Conservation (phyloP, 2,888 invertebrate species). For the Lycocerus yunnanus region DNA sequence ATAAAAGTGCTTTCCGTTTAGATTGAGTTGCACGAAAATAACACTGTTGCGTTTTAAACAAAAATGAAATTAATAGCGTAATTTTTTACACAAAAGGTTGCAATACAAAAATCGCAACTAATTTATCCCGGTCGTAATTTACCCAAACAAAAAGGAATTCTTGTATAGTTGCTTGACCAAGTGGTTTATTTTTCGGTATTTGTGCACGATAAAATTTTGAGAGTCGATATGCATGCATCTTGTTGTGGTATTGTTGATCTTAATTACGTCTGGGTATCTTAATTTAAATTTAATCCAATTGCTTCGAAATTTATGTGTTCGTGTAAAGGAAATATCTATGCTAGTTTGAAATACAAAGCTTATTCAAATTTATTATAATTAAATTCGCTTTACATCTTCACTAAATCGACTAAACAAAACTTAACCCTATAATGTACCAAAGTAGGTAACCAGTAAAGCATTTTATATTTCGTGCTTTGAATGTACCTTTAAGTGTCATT, state of each 20-base stretch:
- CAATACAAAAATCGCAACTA: background rate
- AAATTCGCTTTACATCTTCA: slow-evolving; percentile 5
- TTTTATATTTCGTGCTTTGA: background rate
- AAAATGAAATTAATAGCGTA: background rate
- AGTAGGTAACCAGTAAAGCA: background rate
- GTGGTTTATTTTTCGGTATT: background rate
- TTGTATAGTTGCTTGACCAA: background rate
- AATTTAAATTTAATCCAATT: slow-evolving; percentile 30
- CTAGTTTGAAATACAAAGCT: slow-evolving; percentile 10
- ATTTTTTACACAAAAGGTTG: background rate
- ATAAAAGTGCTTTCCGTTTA: slow-evolving; percentile 28
- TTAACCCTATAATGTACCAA: background rate
- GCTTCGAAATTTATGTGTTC: slow-evolving; percentile 19
- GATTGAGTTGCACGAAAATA: slow-evolving; percentile 17
- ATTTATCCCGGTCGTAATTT: background rate
- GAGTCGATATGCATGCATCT: slow-evolving; percentile 18
- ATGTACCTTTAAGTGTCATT: background rate
- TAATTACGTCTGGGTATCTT: slow-evolving; percentile 29
- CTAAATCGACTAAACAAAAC: slow-evolving; percentile 3
- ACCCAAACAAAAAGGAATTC: background rate
- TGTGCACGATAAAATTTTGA: background rate
- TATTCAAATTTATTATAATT: slow-evolving; percentile 12
- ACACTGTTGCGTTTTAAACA: slow-evolving; percentile 20
- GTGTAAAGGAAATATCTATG: slow-evolving; percentile 11
- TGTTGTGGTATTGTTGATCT: slow-evolving; percentile 30